A percentile compares a stretch with the other conserved stretches of the same genome.
phyloP scores from a whole-genome alignment of 2,888 invertebrate species.

The Neoascia interrupta region DNA sequence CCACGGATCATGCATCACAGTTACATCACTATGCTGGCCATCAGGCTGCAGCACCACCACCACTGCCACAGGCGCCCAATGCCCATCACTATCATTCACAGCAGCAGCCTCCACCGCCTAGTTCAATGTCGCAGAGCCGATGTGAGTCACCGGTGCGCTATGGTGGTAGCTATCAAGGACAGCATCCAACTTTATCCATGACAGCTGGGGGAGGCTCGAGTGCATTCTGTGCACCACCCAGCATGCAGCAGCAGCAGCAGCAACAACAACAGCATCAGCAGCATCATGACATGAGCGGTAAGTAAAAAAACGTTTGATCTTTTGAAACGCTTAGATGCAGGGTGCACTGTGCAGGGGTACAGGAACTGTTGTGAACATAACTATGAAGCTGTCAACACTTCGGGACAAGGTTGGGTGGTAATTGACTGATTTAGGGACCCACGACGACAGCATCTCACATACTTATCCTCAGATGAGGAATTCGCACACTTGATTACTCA shows the following conservation, averaged over 20 bases:
- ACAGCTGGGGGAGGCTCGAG: slow-evolving; percentile 76
- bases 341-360: not conserved
- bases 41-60: slow-evolving; percentile 47
- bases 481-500: slow-evolving; percentile 42
- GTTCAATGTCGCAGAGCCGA: slow-evolving; percentile 70
- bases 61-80: slow-evolving; percentile 43
- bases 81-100: slow-evolving; percentile 74
- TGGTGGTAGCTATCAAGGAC: slow-evolving; percentile 48
- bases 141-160: slow-evolving; percentile 58
- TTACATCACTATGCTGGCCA: slow-evolving; percentile 70
- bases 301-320: slow-evolving; percentile 49
- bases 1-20: slow-evolving; percentile 73
- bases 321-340: slow-evolving; percentile 10
- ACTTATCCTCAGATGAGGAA: not conserved
- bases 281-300: slow-evolving; percentile 72
- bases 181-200: slow-evolving; percentile 74
- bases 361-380: too few species aligned
- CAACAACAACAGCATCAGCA: slow-evolving; percentile 71
- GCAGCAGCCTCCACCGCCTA: slow-evolving; percentile 71
- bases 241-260: slow-evolving; percentile 76
- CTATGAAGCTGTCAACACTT: slow-evolving; percentile 24
- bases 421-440: slow-evolving; percentile 4
- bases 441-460: not conserved
- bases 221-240: slow-evolving; percentile 79
- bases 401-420: not conserved